Conservation (phyloP, 1,140 invertebrate genomes). For the Camponotus floridanus region DNA sequence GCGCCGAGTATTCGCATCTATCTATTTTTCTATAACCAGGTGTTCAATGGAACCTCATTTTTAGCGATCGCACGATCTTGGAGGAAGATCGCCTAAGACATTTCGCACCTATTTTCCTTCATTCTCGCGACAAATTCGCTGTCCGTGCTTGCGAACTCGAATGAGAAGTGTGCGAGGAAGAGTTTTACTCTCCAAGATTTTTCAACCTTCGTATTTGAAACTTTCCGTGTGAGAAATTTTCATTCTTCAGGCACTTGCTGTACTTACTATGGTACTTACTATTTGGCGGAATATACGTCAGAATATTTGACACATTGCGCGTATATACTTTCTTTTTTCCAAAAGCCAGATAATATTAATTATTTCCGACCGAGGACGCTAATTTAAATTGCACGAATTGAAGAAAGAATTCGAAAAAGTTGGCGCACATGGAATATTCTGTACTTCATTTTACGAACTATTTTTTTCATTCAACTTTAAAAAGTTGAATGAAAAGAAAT, state of each 20-base stretch:
- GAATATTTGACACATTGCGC: slow-evolving; percentile 35
- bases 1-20: slow-evolving; percentile 23
- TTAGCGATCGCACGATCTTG: slow-evolving; percentile 30
- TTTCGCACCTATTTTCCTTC: slow-evolving; percentile 25
- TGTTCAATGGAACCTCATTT: slow-evolving; percentile 42
- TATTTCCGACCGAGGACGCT: not conserved
- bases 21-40: slow-evolving; percentile 30
- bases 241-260: not conserved
- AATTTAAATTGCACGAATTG: slow-evolving; percentile 1
- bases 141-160: slow-evolving; percentile 41
- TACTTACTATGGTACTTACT: slow-evolving; percentile 8
- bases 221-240: slow-evolving; percentile 25
- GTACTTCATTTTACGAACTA: slow-evolving; percentile 19
- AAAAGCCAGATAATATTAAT: not conserved
- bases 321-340: not conserved
- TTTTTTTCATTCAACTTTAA: not conserved
- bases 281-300: slow-evolving; percentile 6
- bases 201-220: slow-evolving; percentile 41
- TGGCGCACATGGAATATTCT: not conserved
- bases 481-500: not conserved
- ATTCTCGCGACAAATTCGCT: slow-evolving; percentile 46
- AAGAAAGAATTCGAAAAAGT: not conserved
- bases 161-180: slow-evolving; percentile 33
- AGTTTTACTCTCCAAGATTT: slow-evolving; percentile 12
- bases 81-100: slow-evolving; percentile 33